Evolutionary conservation across 1,140 invertebrate species (phyloP), one percentile per base, ranked within the genome.

Genomic region (Polypedilum vanderplanki): DNA sequence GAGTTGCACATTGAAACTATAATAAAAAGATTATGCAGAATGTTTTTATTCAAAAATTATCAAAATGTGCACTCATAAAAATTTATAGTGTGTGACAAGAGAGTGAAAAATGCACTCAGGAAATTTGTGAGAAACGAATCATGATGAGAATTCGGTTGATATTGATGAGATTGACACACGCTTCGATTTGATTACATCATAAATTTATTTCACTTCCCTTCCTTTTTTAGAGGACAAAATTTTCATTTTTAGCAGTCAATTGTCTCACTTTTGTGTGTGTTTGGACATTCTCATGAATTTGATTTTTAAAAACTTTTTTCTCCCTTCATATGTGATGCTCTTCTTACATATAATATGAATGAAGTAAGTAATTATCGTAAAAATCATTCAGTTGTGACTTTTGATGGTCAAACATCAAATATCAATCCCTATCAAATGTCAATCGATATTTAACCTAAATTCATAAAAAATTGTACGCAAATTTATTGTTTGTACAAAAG

Each of bases 171-270:
- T 70, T 70, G 65, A 70, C 65, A 22, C 65, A 70, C 65, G 65
- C 46, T 70, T 70, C 65, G 65, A 70, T 70, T 70, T 70, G 65
- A 70, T 70, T 70, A 70, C 65, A 70, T 70, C 65, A 70, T 70
- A 70, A 70, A 70, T 70, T 70, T 57, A 12, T 57, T 12, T 57
- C 46, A 12, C 12, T 57, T 57, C 12, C 8, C 46, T 57, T 57
- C 10, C 46, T 12, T 57, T 57, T 57, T 33, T 33, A 33, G 24
- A 33, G 24, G 24, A 33, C 24, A 5, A 33, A 33, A 33, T 33
- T 33, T 33, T 33, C 24, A 3, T 3, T 33, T 33, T 33, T 33
- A 33, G 24, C 24, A 33, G 24, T 33, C 24, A 33, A 33, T 33
- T 33, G 24, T 33, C 24, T 33, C 24, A 33, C 24, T 33, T 33